Base-by-base conservation (phyloP, 2,797 vertebrate species). In the Apogon talboti region DNA sequence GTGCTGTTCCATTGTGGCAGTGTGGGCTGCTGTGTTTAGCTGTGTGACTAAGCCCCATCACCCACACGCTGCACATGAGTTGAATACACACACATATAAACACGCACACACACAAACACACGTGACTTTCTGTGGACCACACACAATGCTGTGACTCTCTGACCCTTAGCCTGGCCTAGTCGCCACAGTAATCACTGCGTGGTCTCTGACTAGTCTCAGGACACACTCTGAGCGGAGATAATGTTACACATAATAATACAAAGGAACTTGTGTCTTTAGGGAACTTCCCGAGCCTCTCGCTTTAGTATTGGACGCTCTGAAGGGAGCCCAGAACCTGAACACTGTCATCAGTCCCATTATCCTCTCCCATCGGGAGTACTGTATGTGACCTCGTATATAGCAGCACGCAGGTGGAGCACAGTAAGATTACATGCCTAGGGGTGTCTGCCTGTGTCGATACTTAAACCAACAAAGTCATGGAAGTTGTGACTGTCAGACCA, bases 11-110 rank as follows among this genome's bases (percentile, higher is more conserved):
- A 79, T 51, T 76, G 75, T 72, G 79, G 78, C 62, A 16, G 52
- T 75, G 86, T 86, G 88, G 90, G 85, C 78, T 77, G 82, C 54
- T 72, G 65, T 84, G 88, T 88, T 88, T 84, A 85, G 74, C 74
- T 74, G 74, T 79, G 66, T 88, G 84, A 79, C 84, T 81, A 82
- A 85, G 84, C 70, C 74, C 63, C 53, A 53, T 84, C 79, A 84
- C 71, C 77, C 81, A 88, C 86, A 84, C 79, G 60, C 73, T 69
- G 63, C 75, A 61, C 70, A 79, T 78, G 74, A 67, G 73, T 67
- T 53, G 47, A 80, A 71, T 47, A 68, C 73, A 74, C 73, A 76
- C 68, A 55, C 49, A 78, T 11, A 46, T 43, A 76, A 59, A 87
- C 68, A 82, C 24, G 8, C 30, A 64, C 50, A 56, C 51, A 67